Percentiles rank a stretch among this genome's conserved stretches.
phyloP scores from a whole-genome alignment of 2,113 vertebrate genomes.

The Pachycephala philippinensis region DNA sequence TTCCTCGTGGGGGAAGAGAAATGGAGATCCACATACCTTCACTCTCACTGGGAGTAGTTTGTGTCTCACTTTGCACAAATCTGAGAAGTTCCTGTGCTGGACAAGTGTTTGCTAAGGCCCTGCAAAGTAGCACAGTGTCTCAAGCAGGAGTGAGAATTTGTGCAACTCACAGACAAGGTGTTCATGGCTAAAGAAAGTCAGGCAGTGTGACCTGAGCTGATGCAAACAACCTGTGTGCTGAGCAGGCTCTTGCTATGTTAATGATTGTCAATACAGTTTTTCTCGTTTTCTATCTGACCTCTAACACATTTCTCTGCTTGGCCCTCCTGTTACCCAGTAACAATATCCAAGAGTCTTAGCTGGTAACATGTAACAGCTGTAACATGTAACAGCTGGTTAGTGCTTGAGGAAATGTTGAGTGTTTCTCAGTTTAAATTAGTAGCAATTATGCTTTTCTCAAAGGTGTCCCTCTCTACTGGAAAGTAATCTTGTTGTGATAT shows the following conservation, averaged over 20 bases:
- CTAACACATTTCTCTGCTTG: background rate
- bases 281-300: background rate
- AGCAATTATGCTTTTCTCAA: background rate
- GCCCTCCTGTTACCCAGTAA: background rate
- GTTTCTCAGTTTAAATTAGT: background rate
- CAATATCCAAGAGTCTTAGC: background rate
- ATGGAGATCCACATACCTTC: background rate
- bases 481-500: background rate
- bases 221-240: background rate
- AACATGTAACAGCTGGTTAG: background rate
- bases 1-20: fast-evolving
- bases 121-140: background rate
- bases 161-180: background rate
- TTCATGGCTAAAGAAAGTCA: background rate
- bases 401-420: background rate
- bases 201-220: background rate
- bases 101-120: background rate
- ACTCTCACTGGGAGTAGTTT: background rate
- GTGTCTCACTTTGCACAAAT: background rate
- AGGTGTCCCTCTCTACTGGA: background rate
- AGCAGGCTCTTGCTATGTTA: background rate
- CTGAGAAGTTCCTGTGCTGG: background rate
- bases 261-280: background rate
- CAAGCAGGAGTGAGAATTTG: background rate
- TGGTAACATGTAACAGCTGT: background rate